phyloP scores from a whole-genome alignment of 2,113 vertebrate species.

The Chlamydotis undulata region DNA sequence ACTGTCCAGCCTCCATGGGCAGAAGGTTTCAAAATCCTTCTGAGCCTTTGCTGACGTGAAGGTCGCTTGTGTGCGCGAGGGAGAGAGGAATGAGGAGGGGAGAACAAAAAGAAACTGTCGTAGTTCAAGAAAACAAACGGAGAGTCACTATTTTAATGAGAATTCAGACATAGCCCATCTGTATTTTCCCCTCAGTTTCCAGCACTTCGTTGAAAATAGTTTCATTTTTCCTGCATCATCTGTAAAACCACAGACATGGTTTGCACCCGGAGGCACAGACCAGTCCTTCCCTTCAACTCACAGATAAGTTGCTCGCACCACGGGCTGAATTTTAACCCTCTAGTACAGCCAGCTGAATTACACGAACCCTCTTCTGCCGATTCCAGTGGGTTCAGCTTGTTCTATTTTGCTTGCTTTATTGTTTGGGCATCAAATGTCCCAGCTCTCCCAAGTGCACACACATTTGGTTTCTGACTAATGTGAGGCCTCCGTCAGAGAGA shows the following conservation, averaged over 20 bases:
- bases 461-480: slow-evolving; percentile 40
- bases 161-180: slow-evolving; percentile 39
- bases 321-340: background rate
- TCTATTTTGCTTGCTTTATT: slow-evolving; percentile 36
- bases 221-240: background rate
- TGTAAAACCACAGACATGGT: background rate
- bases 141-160: slow-evolving; percentile 54
- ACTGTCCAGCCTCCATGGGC: slow-evolving; percentile 60
- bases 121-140: slow-evolving; percentile 24
- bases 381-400: slow-evolving; percentile 32
- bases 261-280: background rate
- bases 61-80: background rate
- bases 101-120: slow-evolving; percentile 22
- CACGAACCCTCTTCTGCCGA: background rate
- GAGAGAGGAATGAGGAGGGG: background rate
- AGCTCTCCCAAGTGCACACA: background rate
- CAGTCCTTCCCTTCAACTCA: background rate
- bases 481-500: background rate
- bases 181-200: slow-evolving; percentile 38
- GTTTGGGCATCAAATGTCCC: slow-evolving; percentile 28
- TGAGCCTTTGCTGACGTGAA: slow-evolving; percentile 35
- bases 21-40: slow-evolving; percentile 51
- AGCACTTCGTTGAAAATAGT: background rate
- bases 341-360: background rate
- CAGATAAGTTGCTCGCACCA: background rate